Evolutionary conservation across 2,888 invertebrate species (phyloP), one percentile per base, ranked within the genome.

Genomic region (Euproctis similis): DNA sequence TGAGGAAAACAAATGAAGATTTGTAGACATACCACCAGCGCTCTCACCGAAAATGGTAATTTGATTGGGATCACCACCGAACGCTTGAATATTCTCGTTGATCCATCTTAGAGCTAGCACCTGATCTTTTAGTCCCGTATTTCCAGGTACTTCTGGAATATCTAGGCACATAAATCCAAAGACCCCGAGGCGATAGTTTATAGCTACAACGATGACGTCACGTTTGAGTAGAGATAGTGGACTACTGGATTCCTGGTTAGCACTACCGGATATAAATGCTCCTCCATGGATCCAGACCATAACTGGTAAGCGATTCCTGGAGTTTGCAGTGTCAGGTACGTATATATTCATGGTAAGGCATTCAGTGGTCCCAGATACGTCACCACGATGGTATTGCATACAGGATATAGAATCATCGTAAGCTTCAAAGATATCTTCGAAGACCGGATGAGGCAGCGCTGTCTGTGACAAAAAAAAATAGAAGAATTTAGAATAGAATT

Each of bases 41-140:
- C 59, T 59, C 17, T 54, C 45, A 0, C 62, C 65, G 12, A 54
- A 50, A 1, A 56, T 12, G 0, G 62, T 60, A 4, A 46, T 32
- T 30, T 44, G 40, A 3, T 31, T 34, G 0, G 37, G 12, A 30
- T 63, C 39, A 1, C 62, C 63, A 7, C 64, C 59, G 17, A 65
- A 65, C 8, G 39, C 26, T 8, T 28, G 46, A 7, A 66, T 65
- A 32, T 66, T 62, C 1, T 51, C 41, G 7, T 56, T 52, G 2
- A 65, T 39, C 65, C 66, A 66, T n/a, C 45, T 39, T 7, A 66
- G 14, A 7, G 60, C 65, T 12, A 54, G 14, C 0, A 50, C 22
- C 27, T 59, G 59, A 24, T 66, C 66, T 36, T 58, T 65, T 2
- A 65, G 27, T 3, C 63, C 65, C 34, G 59, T 58, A 31, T 65